Base-by-base conservation (phyloP, 1,140 invertebrate genomes). In the Sitophilus oryzae region DNA sequence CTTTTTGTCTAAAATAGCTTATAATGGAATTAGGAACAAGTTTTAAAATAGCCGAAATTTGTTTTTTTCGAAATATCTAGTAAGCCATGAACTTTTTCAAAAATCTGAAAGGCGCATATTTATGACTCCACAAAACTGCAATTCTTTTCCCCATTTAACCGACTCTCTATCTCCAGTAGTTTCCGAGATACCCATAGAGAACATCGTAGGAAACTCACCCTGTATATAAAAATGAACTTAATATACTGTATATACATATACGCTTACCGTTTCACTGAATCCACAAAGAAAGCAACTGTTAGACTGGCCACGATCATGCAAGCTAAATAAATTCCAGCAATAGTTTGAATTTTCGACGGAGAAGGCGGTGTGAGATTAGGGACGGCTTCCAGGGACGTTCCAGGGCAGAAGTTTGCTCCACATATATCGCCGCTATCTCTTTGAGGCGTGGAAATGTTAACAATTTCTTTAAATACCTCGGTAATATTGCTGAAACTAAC, bases 271-370 rank as follows among this genome's bases (percentile, higher is more conserved):
- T 80, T 78, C 3, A 92, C 73, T 0, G 88, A 84, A 70, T 95
- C 91, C 0, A 96, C 82, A 21, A 89, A 86, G 11, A 92, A 70
- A 3, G 80, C 79, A n/a, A 95, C 82, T 22, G 92, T 79, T 1
- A 89, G 38, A 21, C 83, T 81, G 0, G 91, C 91, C 0, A 79
- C 52, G 0, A 86, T 71, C 76, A 93, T 90, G 63, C 87, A 92
- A 0, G 74, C 79, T 0, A 94, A 72, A 73, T 91, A 95, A 45
- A 94, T 88, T 11, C 88, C 88, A 34, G 85, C 82, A 56, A 95
- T 83, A 36, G 86, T 76, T 64, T 87, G 79, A 38, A 90, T 84
- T 71, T 89, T 84, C 56, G 82, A 74, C 1, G 79, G 69, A 0
- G 83, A 77, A 0, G 89, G 88, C 15, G 80, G 79, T 43, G 77